Percentiles rank a stretch among this genome's conserved stretches.
phyloP scores from a whole-genome alignment of 2,888 invertebrate genomes.

The Nomada flava region DNA sequence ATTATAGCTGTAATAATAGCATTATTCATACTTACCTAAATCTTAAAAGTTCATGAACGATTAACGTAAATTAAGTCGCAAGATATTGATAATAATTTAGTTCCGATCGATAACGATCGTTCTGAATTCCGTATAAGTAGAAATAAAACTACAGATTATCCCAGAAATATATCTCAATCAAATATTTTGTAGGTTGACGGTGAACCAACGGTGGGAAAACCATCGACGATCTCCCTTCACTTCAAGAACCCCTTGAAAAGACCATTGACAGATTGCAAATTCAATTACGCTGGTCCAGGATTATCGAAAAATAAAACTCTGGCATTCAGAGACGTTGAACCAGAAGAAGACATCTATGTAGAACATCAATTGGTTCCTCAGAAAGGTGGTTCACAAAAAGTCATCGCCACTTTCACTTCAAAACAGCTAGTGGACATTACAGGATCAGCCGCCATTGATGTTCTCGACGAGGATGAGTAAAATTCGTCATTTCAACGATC shows the following conservation, averaged over 20 bases:
- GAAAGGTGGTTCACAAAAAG: slow-evolving; percentile 87
- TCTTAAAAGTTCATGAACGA: too few species aligned
- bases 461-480: slow-evolving; percentile 81
- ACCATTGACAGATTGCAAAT: slow-evolving; percentile 88
- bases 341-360: slow-evolving; percentile 86
- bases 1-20: too few species aligned
- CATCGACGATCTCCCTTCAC: slow-evolving; percentile 86
- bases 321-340: slow-evolving; percentile 86
- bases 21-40: too few species aligned
- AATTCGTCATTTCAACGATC: not conserved
- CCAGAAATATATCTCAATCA: not conserved
- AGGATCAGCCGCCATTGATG: slow-evolving; percentile 88
- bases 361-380: slow-evolving; percentile 87
- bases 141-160: too few species aligned
- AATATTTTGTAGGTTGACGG: slow-evolving; percentile 86
- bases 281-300: slow-evolving; percentile 90
- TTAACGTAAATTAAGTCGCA: too few species aligned
- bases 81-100: too few species aligned
- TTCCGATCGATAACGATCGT: too few species aligned
- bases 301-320: slow-evolving; percentile 87
- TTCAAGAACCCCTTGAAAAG: slow-evolving; percentile 90
- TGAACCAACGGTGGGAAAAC: slow-evolving; percentile 86
- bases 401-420: slow-evolving; percentile 90
- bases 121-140: too few species aligned
- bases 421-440: slow-evolving; percentile 89